Conservation (phyloP, 2,888 invertebrate species). For the Alviniconcha strummeri region DNA sequence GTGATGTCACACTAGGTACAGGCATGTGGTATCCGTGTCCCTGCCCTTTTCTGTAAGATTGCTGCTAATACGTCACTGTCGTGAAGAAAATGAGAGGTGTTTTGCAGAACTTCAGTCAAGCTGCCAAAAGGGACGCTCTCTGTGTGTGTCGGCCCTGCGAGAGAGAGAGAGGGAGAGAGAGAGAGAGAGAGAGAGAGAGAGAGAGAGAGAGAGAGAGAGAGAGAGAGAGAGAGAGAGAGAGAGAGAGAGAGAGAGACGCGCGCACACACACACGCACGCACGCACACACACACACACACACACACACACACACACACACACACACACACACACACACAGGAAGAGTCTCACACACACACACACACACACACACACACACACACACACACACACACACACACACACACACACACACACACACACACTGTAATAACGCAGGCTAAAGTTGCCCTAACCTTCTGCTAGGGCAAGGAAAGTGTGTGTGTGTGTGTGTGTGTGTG, state of each 20-base stretch:
- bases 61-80: too few relatives aligned
- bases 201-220: not conserved
- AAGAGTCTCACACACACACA: not conserved
- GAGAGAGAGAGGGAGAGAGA: not conserved
- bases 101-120: too few relatives aligned
- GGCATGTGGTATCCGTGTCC: too few relatives aligned
- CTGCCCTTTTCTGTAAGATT: too few relatives aligned
- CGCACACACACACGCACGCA: not conserved
- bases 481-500: not conserved
- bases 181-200: not conserved
- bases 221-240: not conserved
- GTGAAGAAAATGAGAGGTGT: too few relatives aligned
- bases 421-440: not conserved
- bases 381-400: slow-evolving; percentile 4
- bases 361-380: slow-evolving; percentile 12
- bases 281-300: slow-evolving; percentile 12
- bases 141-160: too few relatives aligned
- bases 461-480: not conserved
- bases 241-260: not conserved
- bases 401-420: slow-evolving; percentile 14
- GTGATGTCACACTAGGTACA: too few relatives aligned
- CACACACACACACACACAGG: not conserved
- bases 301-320: slow-evolving; percentile 5
- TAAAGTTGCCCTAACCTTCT: not conserved
- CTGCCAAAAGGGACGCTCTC: too few relatives aligned